Evolutionary conservation across 2,797 vertebrate genomes (phyloP).

Genomic region (Cirrhinus mrigala): DNA sequence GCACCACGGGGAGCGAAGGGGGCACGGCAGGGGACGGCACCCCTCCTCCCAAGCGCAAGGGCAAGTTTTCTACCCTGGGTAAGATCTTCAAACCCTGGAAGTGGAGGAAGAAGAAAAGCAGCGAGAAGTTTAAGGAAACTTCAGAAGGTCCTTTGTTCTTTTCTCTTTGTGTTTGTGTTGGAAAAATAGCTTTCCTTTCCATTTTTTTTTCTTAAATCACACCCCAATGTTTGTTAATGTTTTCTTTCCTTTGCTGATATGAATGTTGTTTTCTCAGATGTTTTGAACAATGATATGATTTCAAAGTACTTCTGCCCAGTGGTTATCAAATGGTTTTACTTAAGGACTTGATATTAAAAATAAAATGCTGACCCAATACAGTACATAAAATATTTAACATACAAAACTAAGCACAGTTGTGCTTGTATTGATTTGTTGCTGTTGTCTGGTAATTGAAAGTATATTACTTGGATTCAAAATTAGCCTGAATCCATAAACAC

Average conservation of each 20-base stretch:
- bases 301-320: neutral
- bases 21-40: conserved; percentile 85
- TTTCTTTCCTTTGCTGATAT: conserved; percentile 19
- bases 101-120: conserved; percentile 99
- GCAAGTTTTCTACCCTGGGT: conserved; percentile 95
- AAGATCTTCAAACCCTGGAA: conserved; percentile 99
- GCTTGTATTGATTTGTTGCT: neutral
- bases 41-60: conserved; percentile 92
- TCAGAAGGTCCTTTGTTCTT: conserved; percentile 88
- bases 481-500: neutral
- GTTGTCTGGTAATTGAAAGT: neutral
- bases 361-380: neutral
- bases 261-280: conserved; percentile 4
- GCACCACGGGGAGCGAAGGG: conserved; percentile 83
- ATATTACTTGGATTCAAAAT: neutral
- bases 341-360: neutral
- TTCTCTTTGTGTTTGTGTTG: conserved; percentile 2
- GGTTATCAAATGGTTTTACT: neutral
- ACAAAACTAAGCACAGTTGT: neutral
- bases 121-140: conserved; percentile 95
- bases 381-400: neutral
- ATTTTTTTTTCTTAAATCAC: conserved; percentile 1
- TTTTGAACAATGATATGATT: conserved; percentile 10
- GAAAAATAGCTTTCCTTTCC: conserved; percentile 12
- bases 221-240: conserved; percentile 20